Base-by-base conservation (phyloP, 2,888 invertebrate species). In the Neria commutata region DNA sequence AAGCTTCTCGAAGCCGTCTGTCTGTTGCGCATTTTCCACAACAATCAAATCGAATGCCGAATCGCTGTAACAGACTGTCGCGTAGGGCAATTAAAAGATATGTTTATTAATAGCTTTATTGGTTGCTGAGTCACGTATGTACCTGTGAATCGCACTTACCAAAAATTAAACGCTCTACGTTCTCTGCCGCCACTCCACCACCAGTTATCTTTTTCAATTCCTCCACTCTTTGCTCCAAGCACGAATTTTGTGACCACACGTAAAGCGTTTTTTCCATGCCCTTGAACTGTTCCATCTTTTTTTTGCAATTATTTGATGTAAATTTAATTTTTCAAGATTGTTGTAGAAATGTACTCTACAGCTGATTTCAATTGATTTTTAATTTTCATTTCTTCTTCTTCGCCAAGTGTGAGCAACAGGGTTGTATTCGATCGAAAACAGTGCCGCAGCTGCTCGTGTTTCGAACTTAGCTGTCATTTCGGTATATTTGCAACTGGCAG, bases 41-140 rank as follows among this genome's bases (percentile, higher is more conserved):
- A 90, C 66, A 63, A 91, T 82, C 1, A 85, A 78, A 69, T 90
- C 87, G 69, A 87, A 87, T 1, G 85, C 83, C 1, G 89, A 88
- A 54, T 83, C 81, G n/a, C n/a, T n/a, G n/a, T n/a, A n/a, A n/a
- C n/a, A n/a, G n/a, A n/a, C n/a, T n/a, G n/a, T n/a, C n/a, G n/a
- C n/a, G n/a, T n/a, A n/a, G n/a, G n/a, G n/a, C n/a, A n/a, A 23
- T 16, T 45, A 45, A 58, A 42, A 49, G 60, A 61, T 60, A n/a
- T n/a, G n/a, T n/a, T n/a, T n/a, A n/a, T n/a, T n/a, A n/a, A n/a
- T n/a, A n/a, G n/a, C n/a, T n/a, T n/a, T n/a, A n/a, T n/a, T n/a
- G n/a, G n/a, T 54, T 61, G 65, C 70, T 69, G 69, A 71, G 58
- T 73, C 74, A 71, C 58, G 37, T 17, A 49, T 59, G 11, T 14